Base-by-base conservation (phyloP, 2,888 invertebrate species). In the Amphipyra tragopoginis region DNA sequence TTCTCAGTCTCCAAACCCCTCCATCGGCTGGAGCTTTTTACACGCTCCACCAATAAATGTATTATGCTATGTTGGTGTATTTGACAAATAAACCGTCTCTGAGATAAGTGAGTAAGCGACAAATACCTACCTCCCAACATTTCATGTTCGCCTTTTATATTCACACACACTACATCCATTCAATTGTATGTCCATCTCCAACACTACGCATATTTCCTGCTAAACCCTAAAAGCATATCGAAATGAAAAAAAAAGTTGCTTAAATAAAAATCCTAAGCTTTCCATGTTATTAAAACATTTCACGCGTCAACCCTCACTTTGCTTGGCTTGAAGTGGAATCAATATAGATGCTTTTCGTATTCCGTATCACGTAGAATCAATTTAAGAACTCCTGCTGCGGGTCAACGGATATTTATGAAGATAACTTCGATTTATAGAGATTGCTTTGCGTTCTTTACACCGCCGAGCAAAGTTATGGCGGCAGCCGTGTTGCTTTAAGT, bases 361-460 rank as follows among this genome's bases (percentile, higher is more conserved):
- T 87, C 87, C 86, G 83, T 85, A 89, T 90, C 91, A 92, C 92
- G 92, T 90, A 89, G 86, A 90, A 91, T 90, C 92, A 92, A 93
- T 93, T 93, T 92, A 86, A 88, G 90, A 90, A 87, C 91, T 91
- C 90, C 87, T 88, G 90, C 90, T 85, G 91, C 83, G 92, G 90
- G 89, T 91, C 90, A 90, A 90, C 82, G 85, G 86, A 88, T 91
- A 91, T 91, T 91, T 92, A 93, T 89, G 88, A 87, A 87, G 86
- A 89, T 88, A 90, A 85, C 86, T 84, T 86, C 86, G 86, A 91
- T 92, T 92, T 90, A 92, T 90, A 83, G 85, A 85, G 84, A 88
- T 87, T 85, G 85, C 86, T 84, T 77, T 80, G 81, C 81, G 82
- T 88, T 85, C 81, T 83, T 81, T 81, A 80, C 81, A 77, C 58